Evolutionary conservation across 2,888 invertebrate species (phyloP).

Genomic region (Ommatoiulus sabulosus): DNA sequence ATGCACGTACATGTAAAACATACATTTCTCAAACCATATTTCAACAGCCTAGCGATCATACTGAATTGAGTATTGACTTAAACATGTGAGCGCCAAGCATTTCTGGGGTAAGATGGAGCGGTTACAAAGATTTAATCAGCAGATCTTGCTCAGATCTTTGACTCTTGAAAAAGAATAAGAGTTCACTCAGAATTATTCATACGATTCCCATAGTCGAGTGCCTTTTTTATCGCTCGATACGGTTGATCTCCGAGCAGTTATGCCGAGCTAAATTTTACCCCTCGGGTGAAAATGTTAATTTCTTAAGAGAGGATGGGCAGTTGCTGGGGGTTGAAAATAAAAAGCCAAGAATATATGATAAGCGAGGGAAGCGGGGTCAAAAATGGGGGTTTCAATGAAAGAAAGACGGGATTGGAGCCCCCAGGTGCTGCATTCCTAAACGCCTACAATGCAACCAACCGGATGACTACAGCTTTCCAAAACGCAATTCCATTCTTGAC

Average conservation of each 20-base stretch:
- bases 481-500: background rate
- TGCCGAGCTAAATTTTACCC: background rate
- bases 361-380: background rate
- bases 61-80: too few relatives aligned
- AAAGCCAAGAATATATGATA: constrained; percentile 6
- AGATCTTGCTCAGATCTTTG: background rate
- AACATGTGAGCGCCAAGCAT: too few relatives aligned
- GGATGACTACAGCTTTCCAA: background rate
- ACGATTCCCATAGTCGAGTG: background rate
- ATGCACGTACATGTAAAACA: too few relatives aligned
- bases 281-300: background rate
- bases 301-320: constrained; percentile 4
- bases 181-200: background rate
- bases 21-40: too few relatives aligned
- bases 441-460: constrained; percentile 17
- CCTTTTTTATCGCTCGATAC: background rate
- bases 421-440: constrained; percentile 22
- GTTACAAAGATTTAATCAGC: too few relatives aligned
- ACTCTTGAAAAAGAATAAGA: background rate
- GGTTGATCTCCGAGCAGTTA: constrained; percentile 18
- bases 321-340: background rate
- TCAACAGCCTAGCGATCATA: too few relatives aligned
- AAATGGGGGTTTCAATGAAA: constrained; percentile 11
- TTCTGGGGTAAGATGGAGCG: too few relatives aligned
- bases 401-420: constrained; percentile 28